Evolutionary conservation across 2,888 invertebrate genomes (phyloP), one percentile per base, ranked within the genome.

Genomic region (Lymantria dispar): DNA sequence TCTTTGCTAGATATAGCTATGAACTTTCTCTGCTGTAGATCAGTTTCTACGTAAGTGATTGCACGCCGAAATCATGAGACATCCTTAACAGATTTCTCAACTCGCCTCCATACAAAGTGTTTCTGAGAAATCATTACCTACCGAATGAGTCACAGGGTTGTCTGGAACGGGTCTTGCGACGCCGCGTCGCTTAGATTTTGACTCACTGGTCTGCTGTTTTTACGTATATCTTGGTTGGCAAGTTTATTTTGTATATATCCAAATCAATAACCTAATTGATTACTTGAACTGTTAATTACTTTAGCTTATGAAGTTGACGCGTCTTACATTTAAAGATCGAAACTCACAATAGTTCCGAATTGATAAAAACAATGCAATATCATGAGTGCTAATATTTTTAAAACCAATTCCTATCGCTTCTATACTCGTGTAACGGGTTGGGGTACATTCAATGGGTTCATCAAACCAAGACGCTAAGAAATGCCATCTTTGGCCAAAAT

Each of bases 101-200:
- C 74, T 56, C 72, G 72, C 72, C 76, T 78, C 78, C 75, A 77
- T 70, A 70, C 66, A 62, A 56, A 72, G 62, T 63, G 54, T 56
- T 76, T 75, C 86, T 68, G 74, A 72, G 86, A 86, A 86, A 63
- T 74, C 79, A 83, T 81, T 84, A 78, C 60, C 48, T 79, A 76
- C 62, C 46, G 70, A 84, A 57, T 54, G 63, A 56, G 53, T 52
- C 63, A 64, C 66, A 56, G 68, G 62, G 66, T 70, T 70, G 74
- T 69, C 73, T 71, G 78, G 80, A 82, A 82, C 85, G 77, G 82
- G 85, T 83, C 82, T 80, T 74, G 58, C 50, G 58, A 54, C 47
- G 58, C 45, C 54, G 50, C 45, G 58, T 44, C 54, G 50, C 54
- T 53, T 65, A 63, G 72, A 70, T 72, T 60, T 67, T 68, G 63